Percentiles rank a stretch among this genome's conserved stretches.
These are phyloP conservation scores for Aphelenchoides fujianensis DNA, from an alignment of 1,140 invertebrate species.

Conservation along the genomic window DNA sequence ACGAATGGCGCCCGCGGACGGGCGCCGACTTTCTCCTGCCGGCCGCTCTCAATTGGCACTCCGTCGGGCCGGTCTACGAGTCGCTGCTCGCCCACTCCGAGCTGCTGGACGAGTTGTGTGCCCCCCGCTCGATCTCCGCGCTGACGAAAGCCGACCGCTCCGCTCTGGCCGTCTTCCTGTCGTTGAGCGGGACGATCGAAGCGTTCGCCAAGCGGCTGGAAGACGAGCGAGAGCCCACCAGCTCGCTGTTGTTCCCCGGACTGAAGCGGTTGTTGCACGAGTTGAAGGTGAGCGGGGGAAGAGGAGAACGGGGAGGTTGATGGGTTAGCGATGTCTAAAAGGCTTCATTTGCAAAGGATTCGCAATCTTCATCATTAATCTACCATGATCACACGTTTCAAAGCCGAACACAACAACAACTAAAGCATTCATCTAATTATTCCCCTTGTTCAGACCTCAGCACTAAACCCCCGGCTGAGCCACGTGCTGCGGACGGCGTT, in stretches of 20 bases:
- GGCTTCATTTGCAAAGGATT: no score
- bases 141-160: neutral
- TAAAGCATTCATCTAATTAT: neutral
- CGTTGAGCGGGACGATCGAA: neutral
- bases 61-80: neutral
- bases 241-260: constrained; percentile 5
- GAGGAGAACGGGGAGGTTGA: no score
- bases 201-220: neutral
- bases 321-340: no score
- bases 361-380: no score
- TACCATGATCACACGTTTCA: no score
- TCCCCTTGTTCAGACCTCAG: neutral
- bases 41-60: neutral
- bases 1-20: neutral
- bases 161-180: neutral
- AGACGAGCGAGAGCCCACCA: neutral
- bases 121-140: neutral
- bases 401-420: no score
- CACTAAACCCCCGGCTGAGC: neutral
- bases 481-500: constrained; percentile 4
- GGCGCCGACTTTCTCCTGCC: neutral
- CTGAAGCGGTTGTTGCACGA: constrained; percentile 3
- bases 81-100: neutral
- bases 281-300: constrained; percentile 7
- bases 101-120: neutral